phyloP scores from a whole-genome alignment of 2,113 vertebrate genomes.

The Chloropsis cyanopogon region DNA sequence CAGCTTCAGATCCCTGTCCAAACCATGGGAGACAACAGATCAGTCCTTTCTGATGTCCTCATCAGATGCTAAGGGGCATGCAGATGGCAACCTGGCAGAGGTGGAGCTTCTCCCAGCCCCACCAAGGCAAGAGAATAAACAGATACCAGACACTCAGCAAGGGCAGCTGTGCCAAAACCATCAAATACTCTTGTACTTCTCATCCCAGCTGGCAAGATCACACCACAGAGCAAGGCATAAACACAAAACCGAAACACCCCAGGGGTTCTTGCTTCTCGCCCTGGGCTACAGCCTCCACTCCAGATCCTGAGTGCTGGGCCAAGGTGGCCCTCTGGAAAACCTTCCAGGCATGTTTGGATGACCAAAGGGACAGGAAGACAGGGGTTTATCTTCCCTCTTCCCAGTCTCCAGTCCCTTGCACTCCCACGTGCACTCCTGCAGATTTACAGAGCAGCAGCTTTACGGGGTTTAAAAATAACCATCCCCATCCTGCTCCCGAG shows the following conservation, averaged over 20 bases:
- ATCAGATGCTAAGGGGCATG: accelerated
- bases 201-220: background rate
- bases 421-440: background rate
- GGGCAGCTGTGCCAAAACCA: constrained; percentile 27
- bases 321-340: background rate
- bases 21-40: background rate
- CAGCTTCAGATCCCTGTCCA: background rate
- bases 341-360: background rate
- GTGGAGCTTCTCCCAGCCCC: background rate
- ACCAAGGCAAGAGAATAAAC: background rate
- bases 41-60: background rate
- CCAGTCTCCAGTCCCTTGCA: background rate
- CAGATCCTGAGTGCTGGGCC: background rate
- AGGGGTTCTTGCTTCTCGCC: background rate
- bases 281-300: background rate
- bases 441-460: background rate
- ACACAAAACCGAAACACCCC: background rate
- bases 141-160: background rate
- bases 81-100: background rate
- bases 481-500: background rate
- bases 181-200: background rate
- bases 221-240: background rate
- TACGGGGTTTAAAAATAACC: background rate
- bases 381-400: background rate
- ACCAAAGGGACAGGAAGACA: background rate